Evolutionary conservation across 2,888 invertebrate species (phyloP).

Genomic region (Metacarcinus magister): DNA sequence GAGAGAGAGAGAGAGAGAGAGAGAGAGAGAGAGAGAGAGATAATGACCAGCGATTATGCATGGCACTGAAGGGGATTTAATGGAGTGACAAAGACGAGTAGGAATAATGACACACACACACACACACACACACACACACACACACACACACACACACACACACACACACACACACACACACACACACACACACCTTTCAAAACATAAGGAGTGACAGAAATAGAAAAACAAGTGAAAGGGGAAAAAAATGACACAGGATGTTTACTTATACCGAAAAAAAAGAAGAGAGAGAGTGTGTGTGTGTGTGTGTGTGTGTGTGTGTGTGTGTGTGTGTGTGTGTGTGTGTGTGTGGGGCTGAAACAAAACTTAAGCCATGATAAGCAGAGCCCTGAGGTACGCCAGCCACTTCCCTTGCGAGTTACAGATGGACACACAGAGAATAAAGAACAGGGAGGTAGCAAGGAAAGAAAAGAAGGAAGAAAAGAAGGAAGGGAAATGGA

Average conservation of each 20-base stretch:
- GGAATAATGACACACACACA: background rate
- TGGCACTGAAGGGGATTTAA: background rate
- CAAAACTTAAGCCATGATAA: too few relatives aligned
- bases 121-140: constrained; percentile 32
- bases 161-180: constrained; percentile 35
- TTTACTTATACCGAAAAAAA: background rate
- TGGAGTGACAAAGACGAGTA: background rate
- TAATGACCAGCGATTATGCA: background rate
- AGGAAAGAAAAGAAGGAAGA: background rate
- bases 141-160: constrained; percentile 48
- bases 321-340: constrained; percentile 49
- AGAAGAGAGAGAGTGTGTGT: background rate
- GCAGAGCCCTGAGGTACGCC: background rate
- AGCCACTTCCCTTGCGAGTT: background rate
- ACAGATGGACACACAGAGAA: background rate
- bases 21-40: constrained; percentile 53
- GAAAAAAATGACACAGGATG: background rate
- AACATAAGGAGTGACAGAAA: too few relatives aligned
- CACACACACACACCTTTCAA: background rate
- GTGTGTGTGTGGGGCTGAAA: too few relatives aligned
- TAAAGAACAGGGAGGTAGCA: background rate
- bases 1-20: background rate
- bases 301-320: constrained; percentile 57
- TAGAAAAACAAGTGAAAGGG: too few relatives aligned
- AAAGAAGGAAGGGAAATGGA: background rate